These are phyloP conservation scores for Apeltes quadracus DNA, from an alignment of 2,113 vertebrate genomes.

Conservation along the genomic window DNA sequence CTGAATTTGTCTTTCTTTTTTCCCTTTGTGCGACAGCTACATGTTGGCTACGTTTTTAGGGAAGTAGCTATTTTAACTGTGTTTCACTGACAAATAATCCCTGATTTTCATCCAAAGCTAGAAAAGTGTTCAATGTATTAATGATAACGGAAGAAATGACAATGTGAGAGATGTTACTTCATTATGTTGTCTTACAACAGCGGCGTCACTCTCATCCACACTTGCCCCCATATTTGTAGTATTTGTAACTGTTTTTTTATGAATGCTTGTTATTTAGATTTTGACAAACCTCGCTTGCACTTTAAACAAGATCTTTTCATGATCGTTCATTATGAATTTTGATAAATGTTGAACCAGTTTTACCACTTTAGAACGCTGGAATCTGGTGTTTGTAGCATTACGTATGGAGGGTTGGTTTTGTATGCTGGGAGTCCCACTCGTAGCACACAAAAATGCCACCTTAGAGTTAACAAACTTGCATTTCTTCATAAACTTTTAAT, in stretches of 20 bases:
- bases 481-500: conserved; percentile 52
- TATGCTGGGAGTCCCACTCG: conserved; percentile 47
- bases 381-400: conserved; percentile 11
- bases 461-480: conserved; percentile 35
- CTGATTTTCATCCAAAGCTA: not conserved
- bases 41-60: not conserved
- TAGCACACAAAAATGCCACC: conserved; percentile 30
- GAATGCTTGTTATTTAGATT: not conserved
- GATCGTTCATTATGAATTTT: not conserved
- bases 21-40: not conserved
- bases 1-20: not conserved
- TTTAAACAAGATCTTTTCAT: not conserved
- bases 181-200: not conserved
- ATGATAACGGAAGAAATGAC: not conserved
- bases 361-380: conserved; percentile 29
- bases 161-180: not conserved
- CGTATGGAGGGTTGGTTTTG: conserved; percentile 51
- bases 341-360: conserved; percentile 1
- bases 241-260: not conserved
- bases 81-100: not conserved
- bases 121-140: not conserved
- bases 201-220: not conserved
- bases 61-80: not conserved
- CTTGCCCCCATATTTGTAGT: not conserved
- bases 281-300: not conserved